A percentile compares a stretch with the other conserved stretches of the same genome.
These are phyloP conservation scores for Tridacna crocea DNA, from an alignment of 2,888 invertebrate species.

Conservation along the genomic window DNA sequence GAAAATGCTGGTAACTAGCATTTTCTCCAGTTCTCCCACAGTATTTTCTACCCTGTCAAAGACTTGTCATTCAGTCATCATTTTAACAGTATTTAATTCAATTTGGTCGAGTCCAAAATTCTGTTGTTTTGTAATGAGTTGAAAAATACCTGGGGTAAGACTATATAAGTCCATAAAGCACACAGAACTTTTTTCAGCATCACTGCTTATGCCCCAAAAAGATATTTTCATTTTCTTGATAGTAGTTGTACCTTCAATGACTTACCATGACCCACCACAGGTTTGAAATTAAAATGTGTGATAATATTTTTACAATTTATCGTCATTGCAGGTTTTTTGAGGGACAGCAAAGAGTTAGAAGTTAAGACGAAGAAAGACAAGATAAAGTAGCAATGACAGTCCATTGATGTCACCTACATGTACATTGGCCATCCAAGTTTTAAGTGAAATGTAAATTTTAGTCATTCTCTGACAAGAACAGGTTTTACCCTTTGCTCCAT, in stretches of 20 bases:
- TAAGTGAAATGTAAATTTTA: too few relatives aligned
- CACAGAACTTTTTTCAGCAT: too few relatives aligned
- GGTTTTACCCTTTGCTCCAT: too few relatives aligned
- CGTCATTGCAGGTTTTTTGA: constrained; percentile 52
- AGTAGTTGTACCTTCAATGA: background rate
- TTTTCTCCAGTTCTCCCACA: background rate
- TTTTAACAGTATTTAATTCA: too few relatives aligned
- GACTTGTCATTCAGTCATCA: background rate
- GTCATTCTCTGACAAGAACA: too few relatives aligned
- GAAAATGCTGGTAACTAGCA: background rate
- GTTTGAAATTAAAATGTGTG: background rate
- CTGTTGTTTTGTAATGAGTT: background rate
- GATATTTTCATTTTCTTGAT: background rate
- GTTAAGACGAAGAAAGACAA: constrained; percentile 46
- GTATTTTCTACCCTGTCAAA: background rate
- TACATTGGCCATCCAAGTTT: background rate
- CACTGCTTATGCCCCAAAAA: too few relatives aligned
- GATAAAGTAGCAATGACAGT: constrained; percentile 3
- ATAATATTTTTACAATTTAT: background rate
- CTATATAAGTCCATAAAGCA: too few relatives aligned
- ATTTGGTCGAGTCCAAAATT: background rate
- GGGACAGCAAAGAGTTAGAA: constrained; percentile 46
- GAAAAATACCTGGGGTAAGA: too few relatives aligned
- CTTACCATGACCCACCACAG: too few relatives aligned
- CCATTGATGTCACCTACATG: background rate